Percentiles rank a stretch among this genome's conserved stretches.
phyloP scores from a whole-genome alignment of 2,797 vertebrate genomes.

The Manis pentadactyla region DNA sequence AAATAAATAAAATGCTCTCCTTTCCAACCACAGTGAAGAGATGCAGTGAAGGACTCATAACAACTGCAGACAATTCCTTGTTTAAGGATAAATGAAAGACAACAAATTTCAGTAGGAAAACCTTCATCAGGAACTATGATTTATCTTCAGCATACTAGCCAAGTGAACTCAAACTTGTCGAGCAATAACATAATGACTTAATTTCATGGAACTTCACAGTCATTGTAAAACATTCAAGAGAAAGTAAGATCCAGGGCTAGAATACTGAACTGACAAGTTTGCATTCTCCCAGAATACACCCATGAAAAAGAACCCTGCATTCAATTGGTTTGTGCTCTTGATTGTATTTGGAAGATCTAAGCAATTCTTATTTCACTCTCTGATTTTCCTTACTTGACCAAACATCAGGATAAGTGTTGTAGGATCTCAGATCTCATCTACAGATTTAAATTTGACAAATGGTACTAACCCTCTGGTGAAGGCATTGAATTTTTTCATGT shows the following conservation, averaged over 20 bases:
- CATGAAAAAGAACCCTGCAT: not conserved
- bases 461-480: not conserved
- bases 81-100: not conserved
- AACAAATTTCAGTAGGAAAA: not conserved
- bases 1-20: not conserved
- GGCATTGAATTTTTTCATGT: not conserved
- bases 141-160: not conserved
- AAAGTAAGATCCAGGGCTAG: not conserved
- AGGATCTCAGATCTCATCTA: not conserved
- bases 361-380: not conserved
- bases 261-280: not conserved
- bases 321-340: not conserved
- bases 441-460: conserved; percentile 21
- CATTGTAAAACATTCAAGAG: not conserved
- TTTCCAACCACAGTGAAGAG: not conserved
- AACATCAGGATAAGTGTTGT: not conserved
- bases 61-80: not conserved
- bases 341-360: not conserved
- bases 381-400: not conserved
- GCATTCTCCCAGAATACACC: not conserved
- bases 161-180: not conserved
- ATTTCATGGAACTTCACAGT: not conserved
- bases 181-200: not conserved
- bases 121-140: not conserved
- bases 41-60: not conserved